Conservation (phyloP, 2,113 vertebrate genomes). For the Phocoena sinus region DNA sequence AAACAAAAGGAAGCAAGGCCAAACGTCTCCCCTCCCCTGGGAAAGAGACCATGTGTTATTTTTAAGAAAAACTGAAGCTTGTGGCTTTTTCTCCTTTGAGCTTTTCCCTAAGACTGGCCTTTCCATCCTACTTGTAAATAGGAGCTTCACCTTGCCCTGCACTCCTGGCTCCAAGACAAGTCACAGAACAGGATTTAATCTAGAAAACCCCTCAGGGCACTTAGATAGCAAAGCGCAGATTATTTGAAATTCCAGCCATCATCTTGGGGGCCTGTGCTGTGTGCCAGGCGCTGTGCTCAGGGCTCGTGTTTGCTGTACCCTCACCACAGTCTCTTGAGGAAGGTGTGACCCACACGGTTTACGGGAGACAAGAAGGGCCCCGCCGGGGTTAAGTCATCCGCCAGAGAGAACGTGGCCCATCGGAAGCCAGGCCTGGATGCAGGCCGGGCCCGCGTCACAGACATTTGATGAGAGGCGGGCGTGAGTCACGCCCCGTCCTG, state of each 20-base stretch:
- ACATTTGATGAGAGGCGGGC: no score
- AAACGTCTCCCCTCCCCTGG: neutral
- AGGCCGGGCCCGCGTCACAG: accelerated
- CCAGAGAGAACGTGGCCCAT: no score
- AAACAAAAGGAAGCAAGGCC: neutral
- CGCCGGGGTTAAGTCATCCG: no score
- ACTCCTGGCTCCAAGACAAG: neutral
- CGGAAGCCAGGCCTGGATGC: no score
- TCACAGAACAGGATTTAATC: neutral
- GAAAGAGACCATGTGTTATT: neutral
- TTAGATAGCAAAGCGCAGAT: neutral
- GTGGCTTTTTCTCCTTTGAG: neutral
- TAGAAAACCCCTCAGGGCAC: neutral
- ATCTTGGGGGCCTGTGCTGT: neutral
- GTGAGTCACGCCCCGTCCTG: no score
- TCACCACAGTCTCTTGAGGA: neutral
- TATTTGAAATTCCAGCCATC: neutral
- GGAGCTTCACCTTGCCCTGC: neutral
- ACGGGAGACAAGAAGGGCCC: neutral
- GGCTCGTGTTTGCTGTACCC: no score
- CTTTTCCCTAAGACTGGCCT: neutral
- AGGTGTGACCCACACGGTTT: neutral
- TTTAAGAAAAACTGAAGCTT: neutral
- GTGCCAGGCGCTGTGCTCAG: neutral
- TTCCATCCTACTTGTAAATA: neutral